phyloP scores from a whole-genome alignment of 2,888 invertebrate species.

The Drosophila colorata region DNA sequence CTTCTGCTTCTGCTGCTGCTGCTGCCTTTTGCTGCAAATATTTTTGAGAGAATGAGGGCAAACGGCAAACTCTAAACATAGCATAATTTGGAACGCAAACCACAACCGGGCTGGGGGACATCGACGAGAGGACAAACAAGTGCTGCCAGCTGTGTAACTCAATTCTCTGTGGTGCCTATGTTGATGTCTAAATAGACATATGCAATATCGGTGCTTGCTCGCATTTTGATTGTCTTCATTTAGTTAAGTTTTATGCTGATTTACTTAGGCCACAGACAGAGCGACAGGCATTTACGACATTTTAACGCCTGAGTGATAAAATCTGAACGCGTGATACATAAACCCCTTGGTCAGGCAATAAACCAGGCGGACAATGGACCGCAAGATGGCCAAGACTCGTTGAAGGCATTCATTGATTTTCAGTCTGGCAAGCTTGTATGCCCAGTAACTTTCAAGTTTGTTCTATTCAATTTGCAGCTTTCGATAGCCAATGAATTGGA shows the following conservation, averaged over 20 bases:
- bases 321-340: conserved; percentile 59
- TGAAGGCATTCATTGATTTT: conserved; percentile 41
- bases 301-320: conserved; percentile 70
- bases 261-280: conserved; percentile 67
- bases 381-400: conserved; percentile 32
- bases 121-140: conserved; percentile 53
- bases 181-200: conserved; percentile 66
- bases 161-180: conserved; percentile 51
- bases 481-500: conserved; percentile 46
- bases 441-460: conserved; percentile 26
- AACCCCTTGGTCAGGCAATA: conserved; percentile 43
- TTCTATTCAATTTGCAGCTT: conserved; percentile 65
- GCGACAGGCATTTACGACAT: conserved; percentile 60
- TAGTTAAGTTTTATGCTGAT: conserved; percentile 78
- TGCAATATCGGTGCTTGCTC: conserved; percentile 61
- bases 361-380: conserved; percentile 46
- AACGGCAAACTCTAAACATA: conserved; percentile 66
- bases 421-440: conserved; percentile 4
- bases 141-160: conserved; percentile 61
- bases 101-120: conserved; percentile 35
- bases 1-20: conserved; percentile 16
- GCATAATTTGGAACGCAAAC: conserved; percentile 68
- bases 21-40: conserved; percentile 60
- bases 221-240: conserved; percentile 78
- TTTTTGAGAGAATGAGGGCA: conserved; percentile 69